phyloP scores from a whole-genome alignment of 1,140 invertebrate genomes.

The Ditylenchus dipsaci region DNA sequence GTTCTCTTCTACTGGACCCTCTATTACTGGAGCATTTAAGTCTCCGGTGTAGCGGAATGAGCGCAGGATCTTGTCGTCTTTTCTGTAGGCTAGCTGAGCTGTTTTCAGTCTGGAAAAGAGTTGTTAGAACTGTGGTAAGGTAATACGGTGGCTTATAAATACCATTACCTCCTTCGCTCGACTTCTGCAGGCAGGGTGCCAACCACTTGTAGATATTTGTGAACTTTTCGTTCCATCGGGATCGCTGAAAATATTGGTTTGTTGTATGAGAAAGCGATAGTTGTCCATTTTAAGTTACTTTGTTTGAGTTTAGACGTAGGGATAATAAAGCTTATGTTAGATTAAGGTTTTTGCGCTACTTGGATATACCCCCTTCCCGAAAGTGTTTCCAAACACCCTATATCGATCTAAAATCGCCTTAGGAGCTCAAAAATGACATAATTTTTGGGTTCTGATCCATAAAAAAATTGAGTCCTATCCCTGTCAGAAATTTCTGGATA shows the following conservation, averaged over 20 bases:
- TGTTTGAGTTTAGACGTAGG: too few species aligned
- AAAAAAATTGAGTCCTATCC: too few species aligned
- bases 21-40: background rate
- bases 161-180: background rate
- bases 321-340: too few species aligned
- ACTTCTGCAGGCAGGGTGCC: conserved; percentile 1
- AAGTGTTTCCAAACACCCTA: too few species aligned
- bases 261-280: too few species aligned
- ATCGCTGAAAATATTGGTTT: background rate
- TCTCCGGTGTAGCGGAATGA: background rate
- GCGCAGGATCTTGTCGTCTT: background rate
- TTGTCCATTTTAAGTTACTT: too few species aligned
- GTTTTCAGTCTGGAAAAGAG: background rate
- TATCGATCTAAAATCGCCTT: too few species aligned
- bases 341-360: too few species aligned
- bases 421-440: too few species aligned
- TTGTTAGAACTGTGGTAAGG: background rate
- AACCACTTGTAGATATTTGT: background rate
- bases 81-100: background rate
- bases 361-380: too few species aligned
- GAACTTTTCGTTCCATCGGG: background rate
- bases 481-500: too few species aligned
- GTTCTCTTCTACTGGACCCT: background rate
- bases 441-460: too few species aligned
- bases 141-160: background rate